These are phyloP conservation scores for Leucopsar rothschildi DNA, from an alignment of 2,113 vertebrate species.

Conservation along the genomic window DNA sequence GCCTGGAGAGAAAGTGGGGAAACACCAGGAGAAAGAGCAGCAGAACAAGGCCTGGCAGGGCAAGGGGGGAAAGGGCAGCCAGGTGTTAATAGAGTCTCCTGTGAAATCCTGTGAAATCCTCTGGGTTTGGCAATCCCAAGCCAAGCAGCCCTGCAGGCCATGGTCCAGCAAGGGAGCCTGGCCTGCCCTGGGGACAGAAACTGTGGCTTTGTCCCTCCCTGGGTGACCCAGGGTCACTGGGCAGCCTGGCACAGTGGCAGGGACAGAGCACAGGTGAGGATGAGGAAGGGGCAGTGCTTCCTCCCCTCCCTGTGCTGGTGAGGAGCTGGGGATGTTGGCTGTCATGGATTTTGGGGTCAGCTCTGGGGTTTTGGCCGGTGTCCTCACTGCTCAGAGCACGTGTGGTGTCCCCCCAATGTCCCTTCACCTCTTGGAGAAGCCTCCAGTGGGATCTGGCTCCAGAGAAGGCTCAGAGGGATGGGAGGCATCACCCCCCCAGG, in stretches of 20 bases:
- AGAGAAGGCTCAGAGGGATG: neutral
- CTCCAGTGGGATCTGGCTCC: fast-evolving
- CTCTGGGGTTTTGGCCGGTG: neutral
- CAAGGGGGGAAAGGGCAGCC: neutral
- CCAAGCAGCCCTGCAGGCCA: neutral
- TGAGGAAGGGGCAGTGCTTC: neutral
- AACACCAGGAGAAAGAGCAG: neutral
- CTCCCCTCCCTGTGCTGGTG: neutral
- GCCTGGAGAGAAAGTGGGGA: neutral
- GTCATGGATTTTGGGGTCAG: fast-evolving
- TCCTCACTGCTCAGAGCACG: neutral
- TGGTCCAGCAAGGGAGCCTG: neutral
- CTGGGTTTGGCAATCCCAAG: constrained; percentile 20
- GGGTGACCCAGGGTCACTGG: neutral
- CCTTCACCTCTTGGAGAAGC: neutral
- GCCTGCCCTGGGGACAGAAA: neutral
- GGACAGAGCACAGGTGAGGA: neutral
- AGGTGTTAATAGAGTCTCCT: neutral
- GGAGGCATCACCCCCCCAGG: neutral
- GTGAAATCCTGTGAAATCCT: neutral
- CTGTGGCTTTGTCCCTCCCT: neutral
- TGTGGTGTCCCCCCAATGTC: neutral
- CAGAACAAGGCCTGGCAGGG: neutral
- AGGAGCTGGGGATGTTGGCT: neutral
- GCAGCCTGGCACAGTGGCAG: neutral